phyloP scores from a whole-genome alignment of 1,140 invertebrate genomes.

The Gonatopus flavifemur region DNA sequence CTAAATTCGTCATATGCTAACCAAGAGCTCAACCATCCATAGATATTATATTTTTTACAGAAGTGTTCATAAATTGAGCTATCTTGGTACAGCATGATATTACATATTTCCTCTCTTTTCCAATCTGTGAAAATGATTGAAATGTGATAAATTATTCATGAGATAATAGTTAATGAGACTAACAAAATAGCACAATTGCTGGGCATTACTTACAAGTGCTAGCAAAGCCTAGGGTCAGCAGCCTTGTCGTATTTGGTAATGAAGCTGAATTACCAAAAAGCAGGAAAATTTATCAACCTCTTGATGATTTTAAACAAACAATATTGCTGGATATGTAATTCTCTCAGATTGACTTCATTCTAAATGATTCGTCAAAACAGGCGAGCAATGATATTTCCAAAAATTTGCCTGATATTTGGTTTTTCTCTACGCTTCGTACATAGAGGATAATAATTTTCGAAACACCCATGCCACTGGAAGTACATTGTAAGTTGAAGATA shows the following conservation, averaged over 20 bases:
- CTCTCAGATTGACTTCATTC: neutral
- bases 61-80: constrained; percentile 55
- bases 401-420: constrained; percentile 44
- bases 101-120: constrained; percentile 49
- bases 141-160: constrained; percentile 59
- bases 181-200: constrained; percentile 57
- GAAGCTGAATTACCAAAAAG: constrained; percentile 30
- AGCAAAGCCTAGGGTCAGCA: constrained; percentile 53
- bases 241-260: constrained; percentile 45
- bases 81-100: constrained; percentile 44
- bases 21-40: constrained; percentile 53
- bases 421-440: constrained; percentile 44
- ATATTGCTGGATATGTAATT: too few species aligned
- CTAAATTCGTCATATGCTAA: constrained; percentile 35
- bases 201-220: constrained; percentile 59
- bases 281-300: constrained; percentile 28
- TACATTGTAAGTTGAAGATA: too few species aligned
- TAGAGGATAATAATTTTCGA: constrained; percentile 51
- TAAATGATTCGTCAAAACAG: neutral
- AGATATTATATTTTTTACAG: constrained; percentile 59
- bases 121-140: constrained; percentile 56
- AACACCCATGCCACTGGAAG: constrained; percentile 40
- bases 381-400: neutral
- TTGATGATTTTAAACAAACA: too few species aligned
- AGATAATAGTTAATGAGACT: constrained; percentile 53